phyloP scores from a whole-genome alignment of 2,888 invertebrate genomes.

The Microctonus aethiopoides region DNA sequence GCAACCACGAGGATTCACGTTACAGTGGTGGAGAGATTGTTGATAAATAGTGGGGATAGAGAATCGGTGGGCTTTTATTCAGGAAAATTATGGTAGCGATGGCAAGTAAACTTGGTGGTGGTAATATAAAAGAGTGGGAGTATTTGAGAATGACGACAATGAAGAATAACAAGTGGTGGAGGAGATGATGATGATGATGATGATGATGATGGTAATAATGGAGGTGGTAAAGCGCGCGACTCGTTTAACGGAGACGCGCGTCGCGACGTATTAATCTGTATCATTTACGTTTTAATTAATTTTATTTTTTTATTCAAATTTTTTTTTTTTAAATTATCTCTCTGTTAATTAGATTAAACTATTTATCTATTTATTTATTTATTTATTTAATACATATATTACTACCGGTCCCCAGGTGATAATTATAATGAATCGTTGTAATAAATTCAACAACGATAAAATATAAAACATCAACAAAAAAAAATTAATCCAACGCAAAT shows the following conservation, averaged over 20 bases:
- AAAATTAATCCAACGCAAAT: constrained; percentile 46
- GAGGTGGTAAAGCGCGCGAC: constrained; percentile 36
- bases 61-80: constrained; percentile 6
- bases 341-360: no score
- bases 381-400: no score
- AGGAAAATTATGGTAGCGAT: not conserved
- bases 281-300: constrained; percentile 3
- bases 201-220: not conserved
- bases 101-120: constrained; percentile 12
- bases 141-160: constrained; percentile 5
- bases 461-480: no score
- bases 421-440: no score
- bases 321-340: constrained; percentile 14
- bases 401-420: no score
- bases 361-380: no score
- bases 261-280: constrained; percentile 19
- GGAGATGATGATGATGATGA: constrained; percentile 15
- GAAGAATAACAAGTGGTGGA: not conserved
- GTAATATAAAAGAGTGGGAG: constrained; percentile 2
- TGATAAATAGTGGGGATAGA: constrained; percentile 25
- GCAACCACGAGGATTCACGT: constrained; percentile 34
- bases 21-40: constrained; percentile 14
- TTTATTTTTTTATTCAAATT: not conserved
- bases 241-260: constrained; percentile 33
- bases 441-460: no score